Percentiles rank a stretch among this genome's conserved stretches.
Evolutionary conservation across 30 jellyfish, hydroid and myxozoan genomes (phyloP).

Genomic region (Aurelia aurita complex sp. Pacific): DNA sequence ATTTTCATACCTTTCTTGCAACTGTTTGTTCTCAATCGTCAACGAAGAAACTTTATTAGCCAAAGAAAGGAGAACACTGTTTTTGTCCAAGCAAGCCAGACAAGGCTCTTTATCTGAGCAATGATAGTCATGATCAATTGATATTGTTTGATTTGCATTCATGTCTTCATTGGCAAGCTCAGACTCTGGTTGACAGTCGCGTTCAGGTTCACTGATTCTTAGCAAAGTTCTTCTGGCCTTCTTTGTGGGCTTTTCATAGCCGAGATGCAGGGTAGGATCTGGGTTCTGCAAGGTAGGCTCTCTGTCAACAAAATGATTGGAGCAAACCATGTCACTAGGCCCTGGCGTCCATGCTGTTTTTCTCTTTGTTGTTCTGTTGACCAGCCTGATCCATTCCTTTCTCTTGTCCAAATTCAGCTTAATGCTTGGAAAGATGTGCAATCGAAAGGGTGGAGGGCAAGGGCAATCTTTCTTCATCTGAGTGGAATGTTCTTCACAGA

Average conservation of each 20-base stretch:
- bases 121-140: no score
- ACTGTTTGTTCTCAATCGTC: no score
- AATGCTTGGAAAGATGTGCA: constrained; percentile 40
- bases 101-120: no score
- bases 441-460: constrained; percentile 31
- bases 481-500: no score
- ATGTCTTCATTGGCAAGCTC: no score
- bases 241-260: constrained; percentile 26
- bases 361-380: constrained; percentile 11
- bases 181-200: no score
- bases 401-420: constrained; percentile 33
- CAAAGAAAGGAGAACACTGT: no score
- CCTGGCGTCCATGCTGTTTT: constrained; percentile 51
- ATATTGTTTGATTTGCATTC: no score
- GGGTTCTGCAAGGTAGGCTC: constrained; percentile 46
- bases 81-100: no score
- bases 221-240: constrained; percentile 29
- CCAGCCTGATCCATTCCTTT: constrained; percentile 34
- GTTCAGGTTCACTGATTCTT: background rate
- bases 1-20: no score
- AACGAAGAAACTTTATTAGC: no score
- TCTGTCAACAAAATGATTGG: constrained; percentile 41
- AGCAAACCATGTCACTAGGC: constrained; percentile 46
- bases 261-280: constrained; percentile 31
- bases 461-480: constrained; percentile 1